A percentile compares a stretch with the other conserved stretches of the same genome.
phyloP scores from a whole-genome alignment of 2,797 vertebrate genomes.

The Darevskia nairensis region DNA sequence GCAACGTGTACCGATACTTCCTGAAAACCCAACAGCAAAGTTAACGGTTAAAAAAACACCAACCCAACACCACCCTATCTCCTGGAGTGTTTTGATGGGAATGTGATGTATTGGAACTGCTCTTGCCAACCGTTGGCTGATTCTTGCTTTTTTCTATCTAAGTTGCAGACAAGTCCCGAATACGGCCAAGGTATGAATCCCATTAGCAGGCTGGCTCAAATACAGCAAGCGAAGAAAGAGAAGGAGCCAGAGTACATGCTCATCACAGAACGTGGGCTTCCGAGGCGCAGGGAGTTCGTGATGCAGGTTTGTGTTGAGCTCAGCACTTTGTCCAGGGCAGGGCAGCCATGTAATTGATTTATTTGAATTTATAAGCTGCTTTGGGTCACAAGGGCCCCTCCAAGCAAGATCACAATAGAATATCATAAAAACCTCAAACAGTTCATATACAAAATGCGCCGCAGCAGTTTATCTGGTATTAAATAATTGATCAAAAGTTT shows the following conservation, averaged over 20 bases:
- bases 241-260: conserved; percentile 96
- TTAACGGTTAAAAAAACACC: too few species aligned
- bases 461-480: neutral
- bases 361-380: neutral
- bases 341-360: neutral
- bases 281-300: conserved; percentile 94
- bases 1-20: too few species aligned
- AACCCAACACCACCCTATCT: conserved; percentile 4
- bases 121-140: neutral
- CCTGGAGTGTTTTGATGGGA: conserved; percentile 25
- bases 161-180: conserved; percentile 94
- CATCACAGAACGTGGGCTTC: conserved; percentile 93
- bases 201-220: conserved; percentile 97
- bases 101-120: neutral
- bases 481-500: neutral
- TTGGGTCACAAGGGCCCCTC: neutral
- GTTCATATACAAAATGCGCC: neutral
- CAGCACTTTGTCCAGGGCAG: neutral
- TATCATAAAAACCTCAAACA: neutral
- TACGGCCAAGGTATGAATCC: conserved; percentile 98
- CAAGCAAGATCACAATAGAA: neutral
- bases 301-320: conserved; percentile 87
- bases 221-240: conserved; percentile 98
- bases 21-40: too few species aligned
- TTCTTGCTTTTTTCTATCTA: conserved; percentile 33